Conservation (phyloP, 30 jellyfish, hydroid and myxozoan genomes). For the Aurelia coerulea region DNA sequence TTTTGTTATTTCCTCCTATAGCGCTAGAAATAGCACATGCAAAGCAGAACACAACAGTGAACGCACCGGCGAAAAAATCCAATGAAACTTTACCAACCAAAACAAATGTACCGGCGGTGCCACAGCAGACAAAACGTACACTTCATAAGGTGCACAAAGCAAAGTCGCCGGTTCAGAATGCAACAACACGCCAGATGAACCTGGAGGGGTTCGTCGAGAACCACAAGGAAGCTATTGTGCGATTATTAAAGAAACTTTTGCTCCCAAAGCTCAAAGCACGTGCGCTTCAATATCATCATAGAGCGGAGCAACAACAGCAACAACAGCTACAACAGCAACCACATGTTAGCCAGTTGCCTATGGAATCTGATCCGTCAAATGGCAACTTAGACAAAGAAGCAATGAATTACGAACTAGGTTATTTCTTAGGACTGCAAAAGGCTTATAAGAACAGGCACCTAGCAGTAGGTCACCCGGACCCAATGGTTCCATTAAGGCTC, state of each 20-base stretch:
- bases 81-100: conserved; percentile 5
- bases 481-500: conserved; percentile 37
- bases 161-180: background rate
- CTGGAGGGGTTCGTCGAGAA: conserved; percentile 38
- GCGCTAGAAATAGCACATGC: too few species aligned
- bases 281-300: conserved; percentile 41
- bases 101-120: background rate
- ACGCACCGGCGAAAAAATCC: background rate
- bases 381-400: conserved; percentile 70
- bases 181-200: conserved; percentile 34
- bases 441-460: conserved; percentile 61
- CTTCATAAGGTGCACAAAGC: conserved; percentile 4
- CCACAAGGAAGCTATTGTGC: conserved; percentile 64
- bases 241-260: conserved; percentile 28
- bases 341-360: background rate
- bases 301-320: background rate
- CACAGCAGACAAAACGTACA: conserved; percentile 18
- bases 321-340: background rate
- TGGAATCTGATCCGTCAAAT: conserved; percentile 30
- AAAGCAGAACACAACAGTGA: background rate
- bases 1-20: too few species aligned
- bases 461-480: conserved; percentile 21
- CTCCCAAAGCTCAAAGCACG: conserved; percentile 70
- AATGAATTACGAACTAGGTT: conserved; percentile 72
- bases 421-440: conserved; percentile 62